These are phyloP conservation scores for Cydia strobilella DNA, from an alignment of 1,140 invertebrate species.

Conservation along the genomic window DNA sequence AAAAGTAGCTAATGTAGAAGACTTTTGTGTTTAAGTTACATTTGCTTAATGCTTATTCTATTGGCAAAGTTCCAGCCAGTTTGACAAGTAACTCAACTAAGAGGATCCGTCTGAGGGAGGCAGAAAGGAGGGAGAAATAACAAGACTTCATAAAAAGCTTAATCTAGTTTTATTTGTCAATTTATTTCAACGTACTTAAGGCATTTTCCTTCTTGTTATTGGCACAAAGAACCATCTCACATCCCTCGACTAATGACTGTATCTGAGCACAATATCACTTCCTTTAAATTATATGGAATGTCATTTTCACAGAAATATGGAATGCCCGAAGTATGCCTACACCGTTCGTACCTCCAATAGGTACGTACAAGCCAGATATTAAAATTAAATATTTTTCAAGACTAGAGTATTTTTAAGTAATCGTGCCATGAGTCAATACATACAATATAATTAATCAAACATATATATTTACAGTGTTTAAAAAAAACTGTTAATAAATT, in stretches of 20 bases:
- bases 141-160: constrained; percentile 70
- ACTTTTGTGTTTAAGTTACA: background rate
- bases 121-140: constrained; percentile 47
- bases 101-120: background rate
- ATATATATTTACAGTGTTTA: constrained; percentile 46
- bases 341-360: constrained; percentile 38
- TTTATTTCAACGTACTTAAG: constrained; percentile 72
- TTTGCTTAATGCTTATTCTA: background rate
- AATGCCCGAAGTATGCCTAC: constrained; percentile 54
- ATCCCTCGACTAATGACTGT: constrained; percentile 49
- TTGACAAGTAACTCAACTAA: background rate
- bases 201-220: constrained; percentile 72
- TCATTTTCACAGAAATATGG: constrained; percentile 56
- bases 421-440: constrained; percentile 64
- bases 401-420: constrained; percentile 76
- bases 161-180: constrained; percentile 77
- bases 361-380: constrained; percentile 57
- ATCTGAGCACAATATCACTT: constrained; percentile 62
- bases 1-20: no score
- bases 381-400: constrained; percentile 72
- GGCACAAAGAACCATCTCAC: constrained; percentile 69
- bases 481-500: constrained; percentile 19
- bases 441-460: constrained; percentile 35
- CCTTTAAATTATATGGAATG: constrained; percentile 63
- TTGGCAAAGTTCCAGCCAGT: constrained; percentile 9